Percentiles rank a stretch among this genome's conserved stretches.
Evolutionary conservation across 2,888 invertebrate genomes (phyloP).

Genomic region (Caenorhabditis sulstoni): DNA sequence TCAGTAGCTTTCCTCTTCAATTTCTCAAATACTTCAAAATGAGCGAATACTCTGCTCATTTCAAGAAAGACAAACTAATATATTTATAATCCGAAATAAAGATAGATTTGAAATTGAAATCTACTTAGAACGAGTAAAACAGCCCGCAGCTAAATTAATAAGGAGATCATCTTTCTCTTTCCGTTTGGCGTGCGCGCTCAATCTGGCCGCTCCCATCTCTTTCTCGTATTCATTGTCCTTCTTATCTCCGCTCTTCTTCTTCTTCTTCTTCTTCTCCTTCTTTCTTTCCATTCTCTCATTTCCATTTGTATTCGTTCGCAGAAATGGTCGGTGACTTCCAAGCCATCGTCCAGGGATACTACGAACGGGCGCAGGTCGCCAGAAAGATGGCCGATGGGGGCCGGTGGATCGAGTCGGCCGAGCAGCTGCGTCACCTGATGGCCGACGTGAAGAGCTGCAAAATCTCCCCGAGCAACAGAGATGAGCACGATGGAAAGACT

Average conservation of each 20-base stretch:
- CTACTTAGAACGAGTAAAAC: not conserved
- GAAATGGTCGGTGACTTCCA: conserved; percentile 34
- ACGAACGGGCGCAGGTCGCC: conserved; percentile 28
- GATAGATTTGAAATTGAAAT: not conserved
- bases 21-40: too few relatives aligned
- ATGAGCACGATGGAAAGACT: conserved; percentile 32
- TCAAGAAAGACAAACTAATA: too few relatives aligned
- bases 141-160: conserved; percentile 14
- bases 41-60: too few relatives aligned
- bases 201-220: conserved; percentile 14
- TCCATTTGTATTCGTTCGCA: not conserved
- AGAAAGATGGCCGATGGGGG: conserved; percentile 22
- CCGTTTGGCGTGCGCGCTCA: not conserved
- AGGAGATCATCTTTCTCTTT: conserved; percentile 9
- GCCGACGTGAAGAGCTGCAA: conserved; percentile 18
- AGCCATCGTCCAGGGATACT: conserved; percentile 23
- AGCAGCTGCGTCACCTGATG: conserved; percentile 25
- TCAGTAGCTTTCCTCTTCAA: too few relatives aligned
- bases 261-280: too few relatives aligned
- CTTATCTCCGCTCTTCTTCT: conserved; percentile 3
- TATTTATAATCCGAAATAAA: too few relatives aligned
- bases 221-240: conserved; percentile 11
- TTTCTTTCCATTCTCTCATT: not conserved
- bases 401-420: conserved; percentile 24
- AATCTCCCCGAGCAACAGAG: conserved; percentile 14